Percentiles rank a stretch among this genome's conserved stretches.
Evolutionary conservation across 2,113 vertebrate species (phyloP).

Genomic region (Tretioscincus oriximinensis): DNA sequence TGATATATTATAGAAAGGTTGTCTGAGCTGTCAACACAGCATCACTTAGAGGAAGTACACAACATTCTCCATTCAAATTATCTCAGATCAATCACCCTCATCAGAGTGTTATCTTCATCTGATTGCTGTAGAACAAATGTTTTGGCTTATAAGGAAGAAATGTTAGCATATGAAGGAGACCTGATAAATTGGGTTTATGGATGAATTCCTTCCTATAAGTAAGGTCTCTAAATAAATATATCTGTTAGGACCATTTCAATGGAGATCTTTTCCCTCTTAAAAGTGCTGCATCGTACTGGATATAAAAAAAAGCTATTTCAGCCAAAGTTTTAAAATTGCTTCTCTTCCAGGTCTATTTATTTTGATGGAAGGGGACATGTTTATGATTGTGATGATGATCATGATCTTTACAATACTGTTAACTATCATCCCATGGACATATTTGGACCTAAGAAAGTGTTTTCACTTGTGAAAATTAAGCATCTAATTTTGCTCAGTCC

Average conservation of each 20-base stretch:
- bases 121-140: slow-evolving; percentile 58
- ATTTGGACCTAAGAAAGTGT: not conserved
- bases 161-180: slow-evolving; percentile 49
- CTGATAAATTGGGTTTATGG: slow-evolving; percentile 40
- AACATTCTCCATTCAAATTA: slow-evolving; percentile 64
- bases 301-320: not conserved
- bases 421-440: not conserved
- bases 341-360: not conserved
- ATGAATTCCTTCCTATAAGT: not conserved
- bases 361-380: not conserved
- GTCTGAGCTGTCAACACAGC: slow-evolving; percentile 57
- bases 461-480: not conserved
- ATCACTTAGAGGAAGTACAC: slow-evolving; percentile 58
- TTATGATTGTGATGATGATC: not conserved
- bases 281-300: not conserved
- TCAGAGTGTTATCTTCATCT: slow-evolving; percentile 54
- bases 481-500: no score
- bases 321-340: not conserved
- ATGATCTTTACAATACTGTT: not conserved
- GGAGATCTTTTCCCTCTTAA: not conserved
- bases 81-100: slow-evolving; percentile 61
- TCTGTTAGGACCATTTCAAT: slow-evolving; percentile 42
- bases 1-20: slow-evolving; percentile 54
- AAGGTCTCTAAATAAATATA: not conserved
- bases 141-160: slow-evolving; percentile 58